Evolutionary conservation across 1,140 invertebrate genomes (phyloP), one percentile per base, ranked within the genome.

Genomic region (Euwallacea fornicatus): DNA sequence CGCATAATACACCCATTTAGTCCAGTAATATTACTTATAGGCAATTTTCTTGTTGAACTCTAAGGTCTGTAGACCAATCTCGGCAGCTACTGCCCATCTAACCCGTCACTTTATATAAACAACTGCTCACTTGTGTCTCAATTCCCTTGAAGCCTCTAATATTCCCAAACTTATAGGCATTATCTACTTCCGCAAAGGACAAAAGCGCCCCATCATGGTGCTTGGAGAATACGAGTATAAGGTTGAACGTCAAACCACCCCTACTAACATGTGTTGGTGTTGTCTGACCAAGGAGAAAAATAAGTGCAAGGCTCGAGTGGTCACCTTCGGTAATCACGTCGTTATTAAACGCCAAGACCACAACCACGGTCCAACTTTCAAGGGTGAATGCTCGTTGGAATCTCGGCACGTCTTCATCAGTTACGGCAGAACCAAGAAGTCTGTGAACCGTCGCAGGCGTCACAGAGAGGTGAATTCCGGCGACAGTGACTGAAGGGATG

Each of bases 251-350:
- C 71, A 71, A 76, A 74, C 66, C 11, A 61, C 33, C n/a, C 50
- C 21, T 47, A 75, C 54, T 70, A 76, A 66, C 66, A 72, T 21
- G 69, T 74, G 43, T 21, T 79, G 78, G 78, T 78, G 73, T 47
- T 79, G 78, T 33, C 53, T 69, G 6, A 62, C 61, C 15, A 75
- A 77, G 43, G 71, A 68, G n/a, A 75, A 74, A 53, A 55, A 72
- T 8, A 78, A 76, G 53, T 79, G 78, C 55, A 76, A 76, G 47
- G 74, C 78, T 8, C 75, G 77, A 46, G 63, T 76, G n/a, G 43
- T 72, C 1, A 77, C 76, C 10, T 73, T 62, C 16, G 69, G 72
- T 8, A 61, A 66, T 42, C 71, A 72, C 10, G 67, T 77, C 7
- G 63, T 73, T 11, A 65, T 78, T 42, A 76, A 71, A 11, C 66